These are phyloP conservation scores for Tiphia femorata DNA, from an alignment of 2,888 invertebrate genomes.

Conservation along the genomic window DNA sequence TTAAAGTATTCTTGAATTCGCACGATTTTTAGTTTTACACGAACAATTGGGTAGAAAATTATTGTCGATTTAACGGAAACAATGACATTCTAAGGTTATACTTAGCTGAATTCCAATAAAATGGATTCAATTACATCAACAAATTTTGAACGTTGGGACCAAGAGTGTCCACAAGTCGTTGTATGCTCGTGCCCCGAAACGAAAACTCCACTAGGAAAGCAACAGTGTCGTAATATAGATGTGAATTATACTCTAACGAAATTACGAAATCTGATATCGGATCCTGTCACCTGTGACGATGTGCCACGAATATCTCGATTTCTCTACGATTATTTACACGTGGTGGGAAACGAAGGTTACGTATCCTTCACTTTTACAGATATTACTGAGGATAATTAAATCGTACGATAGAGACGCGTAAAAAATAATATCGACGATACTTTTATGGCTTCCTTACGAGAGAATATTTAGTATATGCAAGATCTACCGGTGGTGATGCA, in stretches of 20 bases:
- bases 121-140: no score
- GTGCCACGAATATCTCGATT: slow-evolving; percentile 43
- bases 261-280: slow-evolving; percentile 45
- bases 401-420: no score
- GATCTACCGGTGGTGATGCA: slow-evolving; percentile 59
- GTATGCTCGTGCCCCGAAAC: slow-evolving; percentile 7
- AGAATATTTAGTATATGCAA: slow-evolving; percentile 55
- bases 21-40: no score
- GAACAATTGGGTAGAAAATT: no score
- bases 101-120: no score
- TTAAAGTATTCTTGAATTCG: no score
- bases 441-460: slow-evolving; percentile 24
- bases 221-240: slow-evolving; percentile 21
- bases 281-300: slow-evolving; percentile 42
- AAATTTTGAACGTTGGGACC: background rate
- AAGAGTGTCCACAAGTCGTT: slow-evolving; percentile 17
- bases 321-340: slow-evolving; percentile 41
- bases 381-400: background rate
- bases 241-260: slow-evolving; percentile 38
- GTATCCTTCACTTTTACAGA: slow-evolving; percentile 53
- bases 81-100: background rate
- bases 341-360: slow-evolving; percentile 42
- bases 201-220: slow-evolving; percentile 5
- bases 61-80: no score
- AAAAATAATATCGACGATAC: no score